Evolutionary conservation across 2,797 vertebrate genomes (phyloP).

Genomic region (Sibirionetta formosa): DNA sequence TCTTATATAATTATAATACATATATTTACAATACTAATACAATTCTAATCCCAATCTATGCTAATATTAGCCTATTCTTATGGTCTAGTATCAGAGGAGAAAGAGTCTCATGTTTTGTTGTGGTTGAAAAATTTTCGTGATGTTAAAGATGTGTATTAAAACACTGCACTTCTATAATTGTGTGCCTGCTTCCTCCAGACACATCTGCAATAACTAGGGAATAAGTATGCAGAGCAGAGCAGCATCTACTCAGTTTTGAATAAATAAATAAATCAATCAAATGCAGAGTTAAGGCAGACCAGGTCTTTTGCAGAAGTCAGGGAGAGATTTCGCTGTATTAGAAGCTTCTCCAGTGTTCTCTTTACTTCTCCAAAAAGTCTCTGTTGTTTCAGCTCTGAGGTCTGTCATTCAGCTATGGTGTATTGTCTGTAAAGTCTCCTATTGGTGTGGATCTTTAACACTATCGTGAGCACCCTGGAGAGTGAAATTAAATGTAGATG

Average conservation of each 20-base stretch:
- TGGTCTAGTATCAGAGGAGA: neutral
- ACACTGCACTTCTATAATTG: neutral
- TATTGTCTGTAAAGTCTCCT: slow-evolving; percentile 21
- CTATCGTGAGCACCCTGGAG: slow-evolving; percentile 1
- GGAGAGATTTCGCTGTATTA: neutral
- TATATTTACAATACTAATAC: neutral
- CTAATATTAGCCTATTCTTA: neutral
- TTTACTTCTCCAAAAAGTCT: neutral
- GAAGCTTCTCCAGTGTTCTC: neutral
- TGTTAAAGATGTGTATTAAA: neutral
- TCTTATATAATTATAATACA: neutral
- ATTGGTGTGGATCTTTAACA: slow-evolving; percentile 54
- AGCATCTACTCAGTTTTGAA: neutral
- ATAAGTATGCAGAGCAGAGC: neutral
- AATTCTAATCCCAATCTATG: neutral
- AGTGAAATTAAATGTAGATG: slow-evolving; percentile 62
- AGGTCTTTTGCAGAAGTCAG: neutral
- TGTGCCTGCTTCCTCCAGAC: neutral
- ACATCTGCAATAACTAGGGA: neutral
- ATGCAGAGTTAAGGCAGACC: neutral
- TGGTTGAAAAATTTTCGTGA: neutral
- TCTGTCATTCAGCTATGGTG: neutral
- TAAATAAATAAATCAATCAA: neutral
- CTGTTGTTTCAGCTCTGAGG: neutral
- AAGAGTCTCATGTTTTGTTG: neutral